Percentiles rank a stretch among this genome's conserved stretches.
These are phyloP conservation scores for Myotis vivesi DNA, from an alignment of 2,797 vertebrate genomes.

Conservation along the genomic window DNA sequence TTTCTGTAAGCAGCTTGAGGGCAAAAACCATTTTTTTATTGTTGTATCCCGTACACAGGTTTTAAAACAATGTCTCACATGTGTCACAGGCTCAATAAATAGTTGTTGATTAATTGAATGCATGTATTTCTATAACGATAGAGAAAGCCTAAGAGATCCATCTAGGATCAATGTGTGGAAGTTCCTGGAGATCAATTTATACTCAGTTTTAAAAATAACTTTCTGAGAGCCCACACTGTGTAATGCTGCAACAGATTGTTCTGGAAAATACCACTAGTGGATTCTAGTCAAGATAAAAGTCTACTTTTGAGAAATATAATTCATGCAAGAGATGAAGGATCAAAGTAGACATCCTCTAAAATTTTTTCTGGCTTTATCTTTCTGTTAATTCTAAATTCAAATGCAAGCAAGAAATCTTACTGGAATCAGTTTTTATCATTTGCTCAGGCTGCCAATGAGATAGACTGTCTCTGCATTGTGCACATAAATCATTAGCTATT, in stretches of 20 bases:
- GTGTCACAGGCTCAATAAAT: background rate
- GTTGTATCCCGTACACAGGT: background rate
- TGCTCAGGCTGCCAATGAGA: background rate
- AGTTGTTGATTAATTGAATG: background rate
- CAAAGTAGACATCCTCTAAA: background rate
- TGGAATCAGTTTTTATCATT: background rate
- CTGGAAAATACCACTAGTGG: background rate
- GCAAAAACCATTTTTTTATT: background rate
- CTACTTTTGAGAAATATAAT: background rate
- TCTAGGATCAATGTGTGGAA: background rate
- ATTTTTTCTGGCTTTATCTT: background rate
- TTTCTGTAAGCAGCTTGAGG: background rate
- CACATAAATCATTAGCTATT: background rate
- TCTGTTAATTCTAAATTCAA: background rate
- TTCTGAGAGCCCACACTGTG: background rate
- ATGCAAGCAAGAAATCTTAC: background rate
- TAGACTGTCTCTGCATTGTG: background rate
- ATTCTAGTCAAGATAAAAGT: slow-evolving; percentile 34
- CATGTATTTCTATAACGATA: background rate
- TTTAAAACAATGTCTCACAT: background rate
- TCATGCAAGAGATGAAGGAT: background rate
- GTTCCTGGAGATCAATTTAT: background rate
- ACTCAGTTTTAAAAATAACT: background rate
- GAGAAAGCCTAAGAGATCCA: background rate
- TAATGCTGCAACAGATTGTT: background rate